These are phyloP conservation scores for Heloderma charlesbogerti DNA, from an alignment of 2,113 vertebrate genomes.

Conservation along the genomic window DNA sequence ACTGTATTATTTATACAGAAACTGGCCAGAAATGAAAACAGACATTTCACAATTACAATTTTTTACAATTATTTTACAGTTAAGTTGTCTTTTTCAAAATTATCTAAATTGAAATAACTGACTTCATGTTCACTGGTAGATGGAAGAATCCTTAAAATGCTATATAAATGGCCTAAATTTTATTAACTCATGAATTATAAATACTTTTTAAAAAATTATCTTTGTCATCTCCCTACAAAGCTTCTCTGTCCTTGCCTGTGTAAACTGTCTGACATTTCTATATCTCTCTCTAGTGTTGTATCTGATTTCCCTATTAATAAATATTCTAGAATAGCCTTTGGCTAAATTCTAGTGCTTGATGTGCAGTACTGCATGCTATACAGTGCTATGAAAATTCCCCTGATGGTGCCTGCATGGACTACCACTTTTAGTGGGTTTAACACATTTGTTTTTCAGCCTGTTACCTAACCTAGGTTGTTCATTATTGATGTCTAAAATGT, in stretches of 20 bases:
- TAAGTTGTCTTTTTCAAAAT: too few relatives aligned
- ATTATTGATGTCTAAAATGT: slow-evolving; percentile 33
- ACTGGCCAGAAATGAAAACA: neutral
- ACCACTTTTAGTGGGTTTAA: slow-evolving; percentile 7
- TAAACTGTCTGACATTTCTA: slow-evolving; percentile 23
- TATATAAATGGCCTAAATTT: neutral
- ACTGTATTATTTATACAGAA: neutral
- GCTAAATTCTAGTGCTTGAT: slow-evolving; percentile 36
- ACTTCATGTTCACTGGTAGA: neutral
- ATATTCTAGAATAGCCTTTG: slow-evolving; percentile 50
- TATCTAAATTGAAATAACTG: neutral
- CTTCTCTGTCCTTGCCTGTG: neutral
- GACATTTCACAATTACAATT: neutral
- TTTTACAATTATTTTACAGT: neutral
- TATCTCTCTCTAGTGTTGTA: slow-evolving; percentile 39
- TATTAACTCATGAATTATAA: neutral
- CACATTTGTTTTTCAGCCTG: slow-evolving; percentile 3
- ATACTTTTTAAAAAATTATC: neutral
- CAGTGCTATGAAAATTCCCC: neutral
- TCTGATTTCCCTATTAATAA: slow-evolving; percentile 62
- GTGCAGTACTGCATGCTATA: neutral
- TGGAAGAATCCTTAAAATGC: neutral
- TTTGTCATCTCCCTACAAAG: neutral
- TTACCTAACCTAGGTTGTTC: slow-evolving; percentile 35
- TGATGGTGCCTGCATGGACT: fast-evolving